Evolutionary conservation across 2,113 vertebrate genomes (phyloP).

Genomic region (Smithornis capensis): DNA sequence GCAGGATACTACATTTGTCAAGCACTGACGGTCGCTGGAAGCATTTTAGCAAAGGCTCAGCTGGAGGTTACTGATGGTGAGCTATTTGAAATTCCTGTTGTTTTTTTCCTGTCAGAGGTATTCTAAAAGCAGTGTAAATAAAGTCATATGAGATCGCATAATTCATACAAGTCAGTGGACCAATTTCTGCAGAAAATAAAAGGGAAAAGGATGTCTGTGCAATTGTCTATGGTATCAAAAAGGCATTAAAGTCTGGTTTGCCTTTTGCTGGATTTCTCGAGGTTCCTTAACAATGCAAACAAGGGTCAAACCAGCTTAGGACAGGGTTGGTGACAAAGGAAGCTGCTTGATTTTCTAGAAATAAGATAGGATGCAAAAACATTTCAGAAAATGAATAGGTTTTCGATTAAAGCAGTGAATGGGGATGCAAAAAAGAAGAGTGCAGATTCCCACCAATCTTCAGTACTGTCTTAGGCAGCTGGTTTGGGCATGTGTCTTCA

Average conservation of each 20-base stretch:
- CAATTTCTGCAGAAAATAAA: background rate
- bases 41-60: slow-evolving; percentile 97
- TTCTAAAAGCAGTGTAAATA: background rate
- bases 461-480: background rate
- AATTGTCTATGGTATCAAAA: background rate
- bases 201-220: background rate
- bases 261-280: background rate
- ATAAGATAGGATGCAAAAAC: background rate
- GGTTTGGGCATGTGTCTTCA: background rate
- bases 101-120: background rate
- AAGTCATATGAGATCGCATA: background rate
- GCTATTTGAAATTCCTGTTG: slow-evolving; percentile 47
- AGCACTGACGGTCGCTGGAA: slow-evolving; percentile 95
- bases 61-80: slow-evolving; percentile 98
- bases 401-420: background rate
- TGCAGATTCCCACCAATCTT: background rate
- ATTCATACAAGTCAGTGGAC: background rate
- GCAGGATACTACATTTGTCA: slow-evolving; percentile 98
- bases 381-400: background rate
- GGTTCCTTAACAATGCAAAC: background rate
- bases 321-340: background rate
- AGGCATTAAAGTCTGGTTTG: background rate
- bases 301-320: background rate
- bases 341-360: background rate
- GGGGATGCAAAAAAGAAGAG: background rate